These are phyloP conservation scores for Catagonus wagneri DNA, from an alignment of 2,113 vertebrate genomes.

Conservation along the genomic window DNA sequence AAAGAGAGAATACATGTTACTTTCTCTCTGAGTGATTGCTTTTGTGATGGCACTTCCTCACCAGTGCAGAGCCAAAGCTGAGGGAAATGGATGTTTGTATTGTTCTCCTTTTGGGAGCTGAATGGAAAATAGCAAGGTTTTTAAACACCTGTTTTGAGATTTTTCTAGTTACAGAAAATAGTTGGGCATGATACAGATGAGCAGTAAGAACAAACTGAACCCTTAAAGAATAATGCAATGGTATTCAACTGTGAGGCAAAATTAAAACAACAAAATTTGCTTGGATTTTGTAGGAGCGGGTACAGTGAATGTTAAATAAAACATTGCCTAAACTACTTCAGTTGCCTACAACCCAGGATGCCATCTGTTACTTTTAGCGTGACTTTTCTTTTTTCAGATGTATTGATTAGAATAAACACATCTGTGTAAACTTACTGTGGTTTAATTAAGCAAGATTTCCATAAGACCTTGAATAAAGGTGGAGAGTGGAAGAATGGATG, in stretches of 20 bases:
- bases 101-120: slow-evolving; percentile 43
- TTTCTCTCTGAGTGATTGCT: slow-evolving; percentile 65
- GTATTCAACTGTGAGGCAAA: slow-evolving; percentile 4
- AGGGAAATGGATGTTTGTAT: slow-evolving; percentile 56
- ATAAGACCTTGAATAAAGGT: neutral
- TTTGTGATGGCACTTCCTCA: slow-evolving; percentile 37
- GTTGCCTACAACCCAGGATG: neutral
- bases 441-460: slow-evolving; percentile 4
- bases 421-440: slow-evolving; percentile 26
- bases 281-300: slow-evolving; percentile 39
- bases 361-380: slow-evolving; percentile 41
- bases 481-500: neutral
- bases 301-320: slow-evolving; percentile 60
- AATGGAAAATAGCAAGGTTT: slow-evolving; percentile 72
- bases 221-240: slow-evolving; percentile 52
- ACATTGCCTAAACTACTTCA: neutral
- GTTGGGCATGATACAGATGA: slow-evolving; percentile 58
- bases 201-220: slow-evolving; percentile 43
- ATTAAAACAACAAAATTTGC: slow-evolving; percentile 60
- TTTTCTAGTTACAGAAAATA: slow-evolving; percentile 66
- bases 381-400: neutral
- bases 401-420: slow-evolving; percentile 17
- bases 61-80: slow-evolving; percentile 28
- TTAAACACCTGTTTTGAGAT: slow-evolving; percentile 76
- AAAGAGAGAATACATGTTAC: slow-evolving; percentile 34